Base-by-base conservation (phyloP, 2,113 vertebrate genomes). In the Brachyhypopomus gauderio region DNA sequence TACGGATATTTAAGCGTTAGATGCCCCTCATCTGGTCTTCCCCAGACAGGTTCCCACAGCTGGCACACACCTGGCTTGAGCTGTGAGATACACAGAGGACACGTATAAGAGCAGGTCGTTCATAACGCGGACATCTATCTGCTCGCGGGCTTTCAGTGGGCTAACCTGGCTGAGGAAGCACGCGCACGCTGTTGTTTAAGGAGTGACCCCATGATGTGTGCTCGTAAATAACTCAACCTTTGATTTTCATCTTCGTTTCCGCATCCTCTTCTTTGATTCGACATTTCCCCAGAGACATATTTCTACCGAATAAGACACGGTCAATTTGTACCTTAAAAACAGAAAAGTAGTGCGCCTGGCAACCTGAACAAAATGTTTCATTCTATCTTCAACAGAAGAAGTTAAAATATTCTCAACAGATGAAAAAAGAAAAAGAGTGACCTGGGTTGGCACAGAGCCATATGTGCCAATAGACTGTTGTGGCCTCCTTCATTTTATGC, bases 1-100 rank as follows among this genome's bases (percentile, higher is more conserved):
- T 52, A 27, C 38, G 19, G 55, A 78, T 77, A 84, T 73, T 73
- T 67, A 80, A 25, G 58, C 58, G 20, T 75, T 78, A 79, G 55
- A 75, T 74, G 63, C 19, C 36, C 71, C 59, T 77, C 22, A 20
- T 45, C n/a, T 19, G 22, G 60, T 36, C n/a, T 81, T 60, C 60
- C 64, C 75, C 72, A 59, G 67, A 38, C 64, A 25, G 19, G 34
- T 41, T 70, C 72, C 52, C 25, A 66, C 80, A 85, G 84, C 80
- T 85, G 84, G 60, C 38, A 27, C 76, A 64, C 84, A 85, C 62
- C 84, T 85, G 84, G 60, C 38, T 4, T 27, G 48, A 85, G 55
- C 83, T 81, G 79, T 23, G 3, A 48, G 60, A 78, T 72, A 64
- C 23, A 67, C 19, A 34, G 45, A 58, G 41, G 70, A 55, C 59